Percentiles rank a stretch among this genome's conserved stretches.
Evolutionary conservation across 2,113 vertebrate species (phyloP).

Genomic region (Tetrax tetrax): DNA sequence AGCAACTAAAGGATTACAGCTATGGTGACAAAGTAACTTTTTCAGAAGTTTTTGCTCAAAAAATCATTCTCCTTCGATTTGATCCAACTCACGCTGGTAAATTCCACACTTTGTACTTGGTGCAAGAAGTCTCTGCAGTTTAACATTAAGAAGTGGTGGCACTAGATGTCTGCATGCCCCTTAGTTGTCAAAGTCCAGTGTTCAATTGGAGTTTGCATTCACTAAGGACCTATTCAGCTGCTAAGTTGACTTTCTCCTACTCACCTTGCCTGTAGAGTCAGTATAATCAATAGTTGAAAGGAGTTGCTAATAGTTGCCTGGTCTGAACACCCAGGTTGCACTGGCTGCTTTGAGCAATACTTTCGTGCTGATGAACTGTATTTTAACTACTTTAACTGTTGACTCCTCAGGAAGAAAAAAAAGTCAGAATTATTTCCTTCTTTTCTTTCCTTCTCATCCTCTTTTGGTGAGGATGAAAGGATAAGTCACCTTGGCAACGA

Average conservation of each 20-base stretch:
- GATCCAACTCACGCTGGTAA: neutral
- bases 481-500: neutral
- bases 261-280: neutral
- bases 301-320: neutral
- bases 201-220: neutral
- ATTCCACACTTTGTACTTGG: neutral
- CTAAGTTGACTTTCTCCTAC: neutral
- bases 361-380: neutral
- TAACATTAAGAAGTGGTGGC: neutral
- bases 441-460: neutral
- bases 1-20: neutral
- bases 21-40: neutral
- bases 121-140: neutral
- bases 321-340: neutral
- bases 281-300: neutral
- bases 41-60: neutral
- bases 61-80: neutral
- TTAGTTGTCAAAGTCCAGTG: neutral
- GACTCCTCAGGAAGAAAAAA: neutral
- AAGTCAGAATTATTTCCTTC: neutral
- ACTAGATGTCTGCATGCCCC: accelerated
- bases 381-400: neutral
- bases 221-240: neutral
- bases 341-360: neutral
- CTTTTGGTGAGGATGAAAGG: neutral